Evolutionary conservation across 2,888 invertebrate genomes (phyloP).

Genomic region (Tetrapedia diversipes): DNA sequence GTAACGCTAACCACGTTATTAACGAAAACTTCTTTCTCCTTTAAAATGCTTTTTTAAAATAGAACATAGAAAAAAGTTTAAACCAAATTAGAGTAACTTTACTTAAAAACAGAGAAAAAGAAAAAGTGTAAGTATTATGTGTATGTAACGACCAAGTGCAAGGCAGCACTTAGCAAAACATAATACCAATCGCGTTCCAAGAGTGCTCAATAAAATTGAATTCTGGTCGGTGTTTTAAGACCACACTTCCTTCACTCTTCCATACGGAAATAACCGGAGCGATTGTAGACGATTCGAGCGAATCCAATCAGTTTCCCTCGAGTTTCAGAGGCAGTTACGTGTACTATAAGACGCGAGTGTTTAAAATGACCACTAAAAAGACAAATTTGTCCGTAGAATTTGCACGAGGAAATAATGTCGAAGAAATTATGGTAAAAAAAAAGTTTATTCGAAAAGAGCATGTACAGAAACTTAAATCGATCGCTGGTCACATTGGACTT

Average conservation of each 20-base stretch:
- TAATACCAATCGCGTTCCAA: background rate
- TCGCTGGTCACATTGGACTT: slow-evolving; percentile 89
- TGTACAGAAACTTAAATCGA: slow-evolving; percentile 85
- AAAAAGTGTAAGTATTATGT: too few species aligned
- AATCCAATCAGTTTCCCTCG: slow-evolving; percentile 53
- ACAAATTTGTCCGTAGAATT: slow-evolving; percentile 24
- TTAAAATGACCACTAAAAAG: slow-evolving; percentile 51
- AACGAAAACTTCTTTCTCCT: background rate
- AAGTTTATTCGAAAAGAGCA: slow-evolving; percentile 31
- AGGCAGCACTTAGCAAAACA: background rate
- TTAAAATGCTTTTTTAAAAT: background rate
- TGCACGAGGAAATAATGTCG: slow-evolving; percentile 2
- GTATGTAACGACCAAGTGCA: background rate
- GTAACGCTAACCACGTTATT: background rate
- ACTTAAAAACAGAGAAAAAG: too few species aligned
- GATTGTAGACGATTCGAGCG: slow-evolving; percentile 40
- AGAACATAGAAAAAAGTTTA: too few species aligned
- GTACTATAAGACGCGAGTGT: slow-evolving; percentile 5
- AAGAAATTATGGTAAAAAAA: slow-evolving; percentile 1
- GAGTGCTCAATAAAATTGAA: slow-evolving; percentile 7
- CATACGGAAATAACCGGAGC: slow-evolving; percentile 57
- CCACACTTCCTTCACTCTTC: slow-evolving; percentile 19
- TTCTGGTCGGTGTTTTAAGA: slow-evolving; percentile 18
- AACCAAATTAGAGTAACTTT: background rate
- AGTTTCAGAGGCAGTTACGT: slow-evolving; percentile 38